Evolutionary conservation across 2,888 invertebrate genomes (phyloP), one percentile per base, ranked within the genome.

Genomic region (Herminia tarsipennalis): DNA sequence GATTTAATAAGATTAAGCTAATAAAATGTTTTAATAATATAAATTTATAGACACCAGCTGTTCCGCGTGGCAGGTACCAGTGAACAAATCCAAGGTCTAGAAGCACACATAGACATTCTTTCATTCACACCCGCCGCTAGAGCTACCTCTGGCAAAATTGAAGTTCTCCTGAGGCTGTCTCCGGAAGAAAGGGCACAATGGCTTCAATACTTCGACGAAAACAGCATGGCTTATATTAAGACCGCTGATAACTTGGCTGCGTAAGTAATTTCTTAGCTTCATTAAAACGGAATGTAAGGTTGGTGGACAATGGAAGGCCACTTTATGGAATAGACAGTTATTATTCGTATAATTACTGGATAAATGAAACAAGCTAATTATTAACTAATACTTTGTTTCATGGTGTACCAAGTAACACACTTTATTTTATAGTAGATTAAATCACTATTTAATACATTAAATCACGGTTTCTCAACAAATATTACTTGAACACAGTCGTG

Each of bases 191-290:
- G 72, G 43, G 51, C 57, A 21, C 66, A 78, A 76, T 88, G 88
- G 88, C 67, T 88, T 1, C 58, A 68, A 33, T 76, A 84, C 56
- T 88, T 88, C 64, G 66, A 81, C 1, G 47, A 56, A 2, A 78
- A 73, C 13, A 60, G 64, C 30, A 79, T 88, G 71, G 22, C 63
- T 2, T 83, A 82, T 51, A 79, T 66, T 3, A 77, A 78, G 47
- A 66, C 88, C 2, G 80, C 77, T 16, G 79, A 86, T 20, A 88
- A 89, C 52, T 76, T 89, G 10, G 88, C 88, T 3, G 72, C 76
- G 89, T 89, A 67, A 77, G 85, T 44, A 9, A 1, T 6, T 3
- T 2, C n/a, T 14, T 16, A 3, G 9, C 9, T 17, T 30, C 10
- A 17, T 5, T 2, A 18, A 16, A 10, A 2, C n/a, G 5, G n/a